phyloP scores from a whole-genome alignment of 37 sponge, comb jelly and placozoan species.

The Bolinopsis microptera region DNA sequence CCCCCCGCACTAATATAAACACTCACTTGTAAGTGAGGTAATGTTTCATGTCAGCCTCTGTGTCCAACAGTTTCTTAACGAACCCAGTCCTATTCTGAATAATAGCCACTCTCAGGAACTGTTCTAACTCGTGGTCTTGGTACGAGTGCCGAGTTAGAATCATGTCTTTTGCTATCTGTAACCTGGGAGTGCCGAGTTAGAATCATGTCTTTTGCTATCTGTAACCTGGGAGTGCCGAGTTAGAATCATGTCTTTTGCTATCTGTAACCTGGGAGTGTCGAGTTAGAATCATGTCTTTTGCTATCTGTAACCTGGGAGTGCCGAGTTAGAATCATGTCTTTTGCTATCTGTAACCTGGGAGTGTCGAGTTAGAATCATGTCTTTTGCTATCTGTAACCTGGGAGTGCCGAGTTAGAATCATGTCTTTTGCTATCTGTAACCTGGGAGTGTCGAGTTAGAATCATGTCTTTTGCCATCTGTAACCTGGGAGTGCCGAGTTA shows the following conservation, averaged over 20 bases:
- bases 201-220: background rate
- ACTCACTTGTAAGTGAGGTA: constrained; percentile 7
- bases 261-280: background rate
- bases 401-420: background rate
- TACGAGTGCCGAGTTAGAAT: constrained; percentile 1
- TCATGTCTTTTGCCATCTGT: background rate
- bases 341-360: background rate
- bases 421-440: background rate
- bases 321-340: background rate
- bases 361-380: background rate
- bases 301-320: background rate
- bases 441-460: background rate
- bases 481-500: no score
- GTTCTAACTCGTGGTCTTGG: background rate
- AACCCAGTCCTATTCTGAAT: constrained; percentile 22
- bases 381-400: background rate
- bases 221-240: background rate
- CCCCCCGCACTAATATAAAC: no score
- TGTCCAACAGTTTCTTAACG: background rate
- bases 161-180: constrained; percentile 1
- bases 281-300: background rate
- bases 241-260: background rate
- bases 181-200: background rate
- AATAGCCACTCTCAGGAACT: background rate
- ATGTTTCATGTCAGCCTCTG: constrained; percentile 9